Conservation (phyloP, 2,888 invertebrate genomes). For the Cancer borealis region DNA sequence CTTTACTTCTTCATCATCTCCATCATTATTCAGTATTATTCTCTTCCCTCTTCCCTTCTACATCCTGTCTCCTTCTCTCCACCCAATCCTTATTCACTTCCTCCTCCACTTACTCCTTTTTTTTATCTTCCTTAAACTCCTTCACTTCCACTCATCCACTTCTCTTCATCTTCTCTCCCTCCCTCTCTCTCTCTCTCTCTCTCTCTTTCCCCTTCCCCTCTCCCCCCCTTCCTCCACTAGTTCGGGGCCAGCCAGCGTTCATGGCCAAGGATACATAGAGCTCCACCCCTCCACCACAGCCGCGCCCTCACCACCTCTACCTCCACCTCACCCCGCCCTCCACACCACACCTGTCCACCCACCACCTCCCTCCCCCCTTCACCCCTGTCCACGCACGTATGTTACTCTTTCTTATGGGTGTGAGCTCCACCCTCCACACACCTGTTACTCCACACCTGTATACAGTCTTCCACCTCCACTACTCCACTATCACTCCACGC, state of each 20-base stretch:
- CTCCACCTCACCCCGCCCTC: background rate
- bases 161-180: background rate
- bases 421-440: background rate
- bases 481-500: background rate
- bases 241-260: constrained; percentile 16
- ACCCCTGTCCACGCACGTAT: background rate
- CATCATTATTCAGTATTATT: background rate
- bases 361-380: background rate
- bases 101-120: background rate
- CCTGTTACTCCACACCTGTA: background rate
- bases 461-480: background rate
- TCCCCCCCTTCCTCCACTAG: background rate
- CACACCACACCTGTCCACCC: constrained; percentile 46
- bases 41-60: background rate
- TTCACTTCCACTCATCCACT: background rate
- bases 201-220: background rate
- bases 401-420: background rate
- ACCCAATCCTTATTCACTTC: background rate
- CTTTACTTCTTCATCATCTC: background rate
- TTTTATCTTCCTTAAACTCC: background rate
- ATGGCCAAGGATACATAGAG: constrained; percentile 42
- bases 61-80: background rate
- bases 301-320: background rate
- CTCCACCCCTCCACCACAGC: constrained; percentile 49
- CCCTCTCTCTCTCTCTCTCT: background rate